Base-by-base conservation (phyloP, 2,888 invertebrate genomes). In the Meandrusa payeni region DNA sequence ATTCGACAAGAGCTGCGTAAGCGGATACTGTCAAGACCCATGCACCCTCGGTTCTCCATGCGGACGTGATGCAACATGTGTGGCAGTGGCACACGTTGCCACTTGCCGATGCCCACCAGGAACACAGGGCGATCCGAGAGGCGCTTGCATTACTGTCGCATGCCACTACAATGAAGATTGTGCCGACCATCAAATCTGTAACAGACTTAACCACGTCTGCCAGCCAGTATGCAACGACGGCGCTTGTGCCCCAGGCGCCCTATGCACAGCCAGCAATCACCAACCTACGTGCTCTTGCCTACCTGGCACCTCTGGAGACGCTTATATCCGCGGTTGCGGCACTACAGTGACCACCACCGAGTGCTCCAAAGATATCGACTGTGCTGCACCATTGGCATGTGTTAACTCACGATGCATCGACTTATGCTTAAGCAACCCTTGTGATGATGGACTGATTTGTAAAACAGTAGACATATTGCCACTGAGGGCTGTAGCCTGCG, bases 111-210 rank as follows among this genome's bases (percentile, higher is more conserved):
- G 97, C 70, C 96, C 96, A 26, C 78, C 90, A 1, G 97, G 96
- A 27, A 95, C 94, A 2, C 95, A 95, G 76, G 96, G 96, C 26
- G 93, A 95, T 75, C 94, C 96, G 1, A 90, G 91, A 47, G 85
- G 94, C 2, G 93, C 95, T 10, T 97, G 97, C 65, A 93, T 96
- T 44, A 91, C 93, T 1, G 94, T 93, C 4, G 90, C 93, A 26
- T 96, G 96, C 56, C 95, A 95, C 61, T 95, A 95, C 73, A 95
- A 96, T 64, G 95, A 96, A 61, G 96, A 97, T 64, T 97, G 96
- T 57, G 94, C 93, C 19, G 93, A 94, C 59, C 90, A 94, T 51
- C 95, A 96, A 74, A 91, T 94, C 20, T 97, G 96, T 71, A 94
- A 96, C 64, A 89, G 95, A 46, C 83, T 95, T 6, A 96, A 96